Percentiles rank a stretch among this genome's conserved stretches.
Conservation (phyloP, 2,113 vertebrate genomes). For the Prolemur simus region DNA sequence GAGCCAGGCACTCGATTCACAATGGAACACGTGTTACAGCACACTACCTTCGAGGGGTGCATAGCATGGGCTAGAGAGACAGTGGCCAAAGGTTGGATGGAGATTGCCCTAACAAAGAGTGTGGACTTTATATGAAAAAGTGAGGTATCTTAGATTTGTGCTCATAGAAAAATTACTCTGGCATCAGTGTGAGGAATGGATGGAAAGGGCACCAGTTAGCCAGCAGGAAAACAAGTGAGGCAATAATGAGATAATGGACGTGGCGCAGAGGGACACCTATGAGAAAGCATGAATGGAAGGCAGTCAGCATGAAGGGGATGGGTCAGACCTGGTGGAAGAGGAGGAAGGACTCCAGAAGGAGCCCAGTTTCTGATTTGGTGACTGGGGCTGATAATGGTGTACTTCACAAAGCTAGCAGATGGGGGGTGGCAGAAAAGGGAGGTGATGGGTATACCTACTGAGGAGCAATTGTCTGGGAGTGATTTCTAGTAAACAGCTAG, state of each 20-base stretch:
- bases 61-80: background rate
- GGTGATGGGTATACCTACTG: background rate
- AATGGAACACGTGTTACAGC: background rate
- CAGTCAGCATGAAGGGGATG: background rate
- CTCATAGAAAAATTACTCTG: background rate
- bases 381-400: background rate
- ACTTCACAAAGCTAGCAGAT: background rate
- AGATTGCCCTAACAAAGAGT: background rate
- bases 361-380: background rate
- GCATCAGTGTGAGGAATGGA: background rate
- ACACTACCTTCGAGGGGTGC: background rate
- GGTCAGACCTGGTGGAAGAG: background rate
- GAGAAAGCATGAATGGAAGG: background rate
- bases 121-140: background rate
- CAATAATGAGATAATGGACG: background rate
- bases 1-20: background rate
- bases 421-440: background rate
- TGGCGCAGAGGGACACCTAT: background rate
- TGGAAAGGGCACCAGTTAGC: background rate
- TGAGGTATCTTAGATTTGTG: background rate
- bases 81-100: background rate
- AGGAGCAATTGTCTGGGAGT: background rate
- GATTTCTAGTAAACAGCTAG: background rate
- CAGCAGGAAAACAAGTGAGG: background rate
- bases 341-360: background rate